Evolutionary conservation across 2,113 vertebrate genomes (phyloP).

Genomic region (Salvator merianae): DNA sequence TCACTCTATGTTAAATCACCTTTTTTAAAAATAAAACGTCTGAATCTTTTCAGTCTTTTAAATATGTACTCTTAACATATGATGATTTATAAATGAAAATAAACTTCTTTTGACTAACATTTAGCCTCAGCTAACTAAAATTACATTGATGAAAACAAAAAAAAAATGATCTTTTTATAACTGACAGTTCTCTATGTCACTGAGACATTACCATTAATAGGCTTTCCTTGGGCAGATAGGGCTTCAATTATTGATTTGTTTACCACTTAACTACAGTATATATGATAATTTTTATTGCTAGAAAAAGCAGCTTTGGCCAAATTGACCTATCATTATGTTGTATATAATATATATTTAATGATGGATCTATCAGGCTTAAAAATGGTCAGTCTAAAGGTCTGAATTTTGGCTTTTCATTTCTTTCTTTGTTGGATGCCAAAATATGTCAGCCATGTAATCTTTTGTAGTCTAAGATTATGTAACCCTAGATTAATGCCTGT

Average conservation of each 20-base stretch:
- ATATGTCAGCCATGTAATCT: no score
- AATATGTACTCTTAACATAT: not conserved
- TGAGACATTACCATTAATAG: not conserved
- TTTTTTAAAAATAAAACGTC: not conserved
- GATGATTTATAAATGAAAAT: conserved; percentile 1
- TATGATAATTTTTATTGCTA: not conserved
- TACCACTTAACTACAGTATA: not conserved
- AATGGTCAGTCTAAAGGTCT: not conserved
- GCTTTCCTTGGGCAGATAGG: not conserved
- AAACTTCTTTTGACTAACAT: not conserved
- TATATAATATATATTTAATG: not conserved
- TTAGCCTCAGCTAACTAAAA: not conserved
- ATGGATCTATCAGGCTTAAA: not conserved
- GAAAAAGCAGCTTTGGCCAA: not conserved
- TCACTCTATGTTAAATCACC: not conserved
- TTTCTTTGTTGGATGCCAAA: no score
- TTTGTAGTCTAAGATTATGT: no score
- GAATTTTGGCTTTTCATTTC: not conserved
- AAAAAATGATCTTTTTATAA: no score
- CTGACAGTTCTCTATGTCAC: not conserved
- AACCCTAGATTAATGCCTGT: no score
- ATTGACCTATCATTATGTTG: not conserved
- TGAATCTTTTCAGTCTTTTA: not conserved
- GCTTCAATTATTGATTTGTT: not conserved
- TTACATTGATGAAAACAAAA: not conserved